A percentile compares a stretch with the other conserved stretches of the same genome.
Evolutionary conservation across 2,888 invertebrate genomes (phyloP).

Genomic region (Alcis repandata): DNA sequence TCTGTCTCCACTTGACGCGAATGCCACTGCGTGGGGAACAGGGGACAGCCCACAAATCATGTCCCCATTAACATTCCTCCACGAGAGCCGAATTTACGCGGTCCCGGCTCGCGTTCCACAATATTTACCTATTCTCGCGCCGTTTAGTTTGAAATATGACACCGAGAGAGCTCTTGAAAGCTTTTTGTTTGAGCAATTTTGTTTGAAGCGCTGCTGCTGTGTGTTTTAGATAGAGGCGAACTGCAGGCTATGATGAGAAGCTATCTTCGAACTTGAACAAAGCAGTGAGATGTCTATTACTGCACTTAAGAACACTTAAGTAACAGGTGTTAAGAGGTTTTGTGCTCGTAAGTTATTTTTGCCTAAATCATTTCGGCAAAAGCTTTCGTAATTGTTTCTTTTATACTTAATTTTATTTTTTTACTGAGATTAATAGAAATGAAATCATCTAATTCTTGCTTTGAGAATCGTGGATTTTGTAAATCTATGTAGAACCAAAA

Average conservation of each 20-base stretch:
- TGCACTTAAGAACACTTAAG: too few relatives aligned
- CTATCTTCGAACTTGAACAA: neutral
- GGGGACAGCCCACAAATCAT: slow-evolving; percentile 27
- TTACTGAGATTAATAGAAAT: too few relatives aligned
- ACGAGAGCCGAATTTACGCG: slow-evolving; percentile 27
- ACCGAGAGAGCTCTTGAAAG: slow-evolving; percentile 24
- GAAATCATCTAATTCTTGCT: too few relatives aligned
- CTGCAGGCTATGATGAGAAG: slow-evolving; percentile 2
- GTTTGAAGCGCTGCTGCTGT: slow-evolving; percentile 12
- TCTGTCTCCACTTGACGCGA: slow-evolving; percentile 2
- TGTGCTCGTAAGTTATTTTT: too few relatives aligned
- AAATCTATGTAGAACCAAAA: too few relatives aligned
- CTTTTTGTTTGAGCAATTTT: slow-evolving; percentile 28
- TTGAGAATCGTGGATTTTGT: too few relatives aligned
- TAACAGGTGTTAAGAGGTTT: too few relatives aligned
- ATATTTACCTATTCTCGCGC: slow-evolving; percentile 32
- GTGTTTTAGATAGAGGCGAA: slow-evolving; percentile 13
- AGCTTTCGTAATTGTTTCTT: too few relatives aligned
- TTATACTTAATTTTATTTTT: too few relatives aligned
- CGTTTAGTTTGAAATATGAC: slow-evolving; percentile 38
- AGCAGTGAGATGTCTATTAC: neutral
- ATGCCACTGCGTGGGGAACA: too few relatives aligned
- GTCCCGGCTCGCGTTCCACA: slow-evolving; percentile 24
- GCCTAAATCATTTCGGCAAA: too few relatives aligned
- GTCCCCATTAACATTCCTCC: slow-evolving; percentile 33